These are phyloP conservation scores for Dexiosoma caninum DNA, from an alignment of 2,888 invertebrate species.

Conservation along the genomic window DNA sequence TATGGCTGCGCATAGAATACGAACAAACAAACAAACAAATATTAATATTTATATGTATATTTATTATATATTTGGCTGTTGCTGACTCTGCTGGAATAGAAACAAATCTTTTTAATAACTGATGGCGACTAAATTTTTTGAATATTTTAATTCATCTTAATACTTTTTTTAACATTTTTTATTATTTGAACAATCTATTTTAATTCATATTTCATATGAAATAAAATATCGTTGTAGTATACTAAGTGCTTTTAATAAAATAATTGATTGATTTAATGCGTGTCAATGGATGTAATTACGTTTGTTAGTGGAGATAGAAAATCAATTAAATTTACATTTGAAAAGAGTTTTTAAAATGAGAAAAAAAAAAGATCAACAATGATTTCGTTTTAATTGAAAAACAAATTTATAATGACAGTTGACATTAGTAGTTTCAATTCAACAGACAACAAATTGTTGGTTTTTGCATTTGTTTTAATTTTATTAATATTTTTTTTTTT, in stretches of 20 bases:
- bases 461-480: background rate
- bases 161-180: too few species aligned
- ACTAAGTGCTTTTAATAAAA: constrained; percentile 25
- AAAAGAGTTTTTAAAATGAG: constrained; percentile 14
- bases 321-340: constrained; percentile 50
- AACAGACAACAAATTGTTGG: background rate
- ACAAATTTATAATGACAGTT: constrained; percentile 39
- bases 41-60: too few species aligned
- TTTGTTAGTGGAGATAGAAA: background rate
- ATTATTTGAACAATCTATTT: too few species aligned
- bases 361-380: background rate
- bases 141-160: too few species aligned
- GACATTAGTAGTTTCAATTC: constrained; percentile 37
- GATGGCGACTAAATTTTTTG: constrained; percentile 51
- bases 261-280: constrained; percentile 57
- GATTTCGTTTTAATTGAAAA: background rate
- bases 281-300: constrained; percentile 6
- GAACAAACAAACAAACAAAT: too few species aligned
- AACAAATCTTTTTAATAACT: constrained; percentile 39
- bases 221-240: too few species aligned
- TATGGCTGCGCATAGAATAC: too few species aligned
- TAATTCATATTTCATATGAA: constrained; percentile 14
- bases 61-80: too few species aligned
- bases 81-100: constrained; percentile 1
- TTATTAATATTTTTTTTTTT: background rate